A percentile compares a stretch with the other conserved stretches of the same genome.
Conservation (phyloP, 2,888 invertebrate genomes). For the Sceliomorpha sp. region DNA sequence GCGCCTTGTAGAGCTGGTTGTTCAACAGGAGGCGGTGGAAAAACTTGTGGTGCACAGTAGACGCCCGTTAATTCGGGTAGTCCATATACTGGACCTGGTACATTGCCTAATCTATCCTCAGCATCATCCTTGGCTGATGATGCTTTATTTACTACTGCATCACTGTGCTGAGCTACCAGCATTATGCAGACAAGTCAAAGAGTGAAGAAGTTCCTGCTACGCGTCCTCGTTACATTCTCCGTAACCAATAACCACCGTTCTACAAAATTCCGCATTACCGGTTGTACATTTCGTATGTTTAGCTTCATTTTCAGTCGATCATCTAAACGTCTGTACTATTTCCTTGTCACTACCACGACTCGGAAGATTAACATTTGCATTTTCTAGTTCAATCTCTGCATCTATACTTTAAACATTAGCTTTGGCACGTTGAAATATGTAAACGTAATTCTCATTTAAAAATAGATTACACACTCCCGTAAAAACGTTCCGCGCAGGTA, state of each 20-base stretch:
- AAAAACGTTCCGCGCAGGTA: conserved; percentile 17
- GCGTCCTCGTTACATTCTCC: conserved; percentile 61
- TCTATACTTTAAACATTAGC: conserved; percentile 40
- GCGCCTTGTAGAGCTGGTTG: too few species aligned
- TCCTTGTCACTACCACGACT: conserved; percentile 18
- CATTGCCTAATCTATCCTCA: conserved; percentile 63
- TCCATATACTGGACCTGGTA: conserved; percentile 79
- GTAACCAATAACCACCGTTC: conserved; percentile 38
- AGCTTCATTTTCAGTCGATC: conserved; percentile 18
- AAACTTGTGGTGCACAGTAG: conserved; percentile 75
- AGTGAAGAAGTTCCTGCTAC: conserved; percentile 53
- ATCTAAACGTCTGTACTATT: conserved; percentile 9
- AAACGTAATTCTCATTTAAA: conserved; percentile 21
- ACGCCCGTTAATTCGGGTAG: conserved; percentile 78
- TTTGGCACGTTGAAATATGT: conserved; percentile 54
- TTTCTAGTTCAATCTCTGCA: conserved; percentile 13
- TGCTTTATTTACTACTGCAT: too few species aligned
- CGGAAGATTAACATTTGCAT: conserved; percentile 7
- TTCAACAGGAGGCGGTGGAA: conserved; percentile 82
- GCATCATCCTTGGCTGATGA: too few species aligned
- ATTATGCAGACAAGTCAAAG: too few species aligned
- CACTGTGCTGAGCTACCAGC: too few species aligned
- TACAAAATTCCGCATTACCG: conserved; percentile 19
- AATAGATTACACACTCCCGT: conserved; percentile 19
- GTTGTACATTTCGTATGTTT: conserved; percentile 17